Evolutionary conservation across 2,888 invertebrate species (phyloP).

Genomic region (Brachyptera risi): DNA sequence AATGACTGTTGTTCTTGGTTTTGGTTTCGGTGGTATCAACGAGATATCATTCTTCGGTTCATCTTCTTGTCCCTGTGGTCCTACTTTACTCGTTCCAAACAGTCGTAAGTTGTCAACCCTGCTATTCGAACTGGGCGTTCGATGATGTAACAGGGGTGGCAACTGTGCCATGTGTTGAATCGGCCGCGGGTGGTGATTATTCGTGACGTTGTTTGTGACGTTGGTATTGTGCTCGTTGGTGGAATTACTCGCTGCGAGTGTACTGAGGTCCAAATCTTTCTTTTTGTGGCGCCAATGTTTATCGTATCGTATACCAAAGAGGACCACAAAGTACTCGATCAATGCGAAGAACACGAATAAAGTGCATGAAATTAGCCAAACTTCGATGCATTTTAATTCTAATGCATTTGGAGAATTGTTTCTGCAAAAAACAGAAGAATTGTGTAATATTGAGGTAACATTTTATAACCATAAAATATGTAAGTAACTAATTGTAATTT

Average conservation of each 20-base stretch:
- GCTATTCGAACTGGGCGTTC: slow-evolving; percentile 16
- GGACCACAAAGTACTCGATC: slow-evolving; percentile 60
- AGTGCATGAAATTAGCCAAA: slow-evolving; percentile 63
- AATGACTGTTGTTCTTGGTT: slow-evolving; percentile 8
- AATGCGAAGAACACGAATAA: slow-evolving; percentile 60
- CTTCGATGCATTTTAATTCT: slow-evolving; percentile 60
- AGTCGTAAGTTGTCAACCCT: slow-evolving; percentile 30
- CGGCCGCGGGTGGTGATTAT: slow-evolving; percentile 8
- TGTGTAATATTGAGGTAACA: too few relatives aligned
- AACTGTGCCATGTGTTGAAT: slow-evolving; percentile 20
- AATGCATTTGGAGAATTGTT: slow-evolving; percentile 61
- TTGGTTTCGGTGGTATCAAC: slow-evolving; percentile 8
- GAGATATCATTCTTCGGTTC: slow-evolving; percentile 14
- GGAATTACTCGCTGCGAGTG: background rate
- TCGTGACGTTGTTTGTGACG: slow-evolving; percentile 39
- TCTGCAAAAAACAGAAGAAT: slow-evolving; percentile 45
- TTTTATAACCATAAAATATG: too few relatives aligned
- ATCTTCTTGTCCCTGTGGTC: slow-evolving; percentile 26
- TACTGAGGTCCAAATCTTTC: slow-evolving; percentile 35
- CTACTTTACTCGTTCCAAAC: slow-evolving; percentile 32
- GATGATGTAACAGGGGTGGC: slow-evolving; percentile 30
- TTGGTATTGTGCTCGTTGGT: slow-evolving; percentile 43
- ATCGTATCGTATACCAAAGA: slow-evolving; percentile 61
- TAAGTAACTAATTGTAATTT: too few relatives aligned
- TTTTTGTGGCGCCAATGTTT: slow-evolving; percentile 55